Evolutionary conservation across 2,113 vertebrate genomes (phyloP).

Genomic region (Chionomys nivalis): DNA sequence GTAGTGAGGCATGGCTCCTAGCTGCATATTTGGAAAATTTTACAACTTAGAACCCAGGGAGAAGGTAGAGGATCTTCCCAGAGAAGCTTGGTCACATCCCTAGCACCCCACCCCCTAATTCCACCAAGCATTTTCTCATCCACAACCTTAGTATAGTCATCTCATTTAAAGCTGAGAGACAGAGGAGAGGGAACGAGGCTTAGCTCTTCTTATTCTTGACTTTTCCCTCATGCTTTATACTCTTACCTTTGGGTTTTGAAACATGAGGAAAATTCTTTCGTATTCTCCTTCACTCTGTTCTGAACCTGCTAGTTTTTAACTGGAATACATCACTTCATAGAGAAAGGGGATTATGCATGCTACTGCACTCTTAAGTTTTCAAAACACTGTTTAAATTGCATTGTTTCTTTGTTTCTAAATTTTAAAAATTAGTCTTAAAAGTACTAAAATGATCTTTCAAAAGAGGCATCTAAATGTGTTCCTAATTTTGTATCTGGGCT

Average conservation of each 20-base stretch:
- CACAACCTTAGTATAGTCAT: not conserved
- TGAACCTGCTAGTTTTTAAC: not conserved
- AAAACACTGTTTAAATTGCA: not conserved
- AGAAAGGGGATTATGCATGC: not conserved
- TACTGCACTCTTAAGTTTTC: not conserved
- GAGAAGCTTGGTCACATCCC: not conserved
- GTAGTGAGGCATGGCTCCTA: not conserved
- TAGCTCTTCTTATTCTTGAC: not conserved
- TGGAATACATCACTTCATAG: not conserved
- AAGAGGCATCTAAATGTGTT: not conserved
- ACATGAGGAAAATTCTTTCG: not conserved
- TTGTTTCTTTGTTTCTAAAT: not conserved
- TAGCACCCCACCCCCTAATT: not conserved
- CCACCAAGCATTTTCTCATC: not conserved
- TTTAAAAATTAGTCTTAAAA: not conserved
- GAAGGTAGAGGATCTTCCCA: not conserved
- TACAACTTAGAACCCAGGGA: not conserved
- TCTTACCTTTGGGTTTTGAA: not conserved
- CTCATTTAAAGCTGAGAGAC: not conserved
- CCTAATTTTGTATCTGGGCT: not conserved
- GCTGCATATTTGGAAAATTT: not conserved
- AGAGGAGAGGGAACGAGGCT: not conserved
- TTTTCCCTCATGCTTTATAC: not conserved
- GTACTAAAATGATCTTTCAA: not conserved
- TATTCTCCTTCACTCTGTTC: not conserved